Evolutionary conservation across 2,797 vertebrate genomes (phyloP), one percentile per base, ranked within the genome.

Genomic region (Nasua narica): DNA sequence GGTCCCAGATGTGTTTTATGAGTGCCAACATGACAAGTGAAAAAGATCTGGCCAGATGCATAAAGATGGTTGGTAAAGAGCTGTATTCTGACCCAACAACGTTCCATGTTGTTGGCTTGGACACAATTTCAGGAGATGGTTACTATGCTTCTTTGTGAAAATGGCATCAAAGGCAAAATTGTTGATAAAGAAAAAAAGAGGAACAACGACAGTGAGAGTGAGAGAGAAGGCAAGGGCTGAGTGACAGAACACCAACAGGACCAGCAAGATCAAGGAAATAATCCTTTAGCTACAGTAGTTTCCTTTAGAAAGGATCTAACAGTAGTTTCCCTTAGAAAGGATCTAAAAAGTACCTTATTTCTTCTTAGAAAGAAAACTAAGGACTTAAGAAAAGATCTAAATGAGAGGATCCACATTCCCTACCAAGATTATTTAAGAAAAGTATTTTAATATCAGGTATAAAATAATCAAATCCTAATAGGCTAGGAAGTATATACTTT

Each of bases 1-100:
- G 43, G 46, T 91, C 37, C 79, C 79, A 88, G 69, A 86, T 94
- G 70, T 40, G 70, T 87, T 95, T 95, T 93, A 62, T 91, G 70
- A 70, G 25, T 58, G 4, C 67, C 40, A 70, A 69, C 23, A 32
- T 29, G 37, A 77, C 90, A 92, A 60, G 32, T 16, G 48, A 23
- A 37, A 86, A 85, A 94, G 89, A 70, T 70, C n/a, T 50, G 84
- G 32, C 50, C 40, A 9, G 58, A 81, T 43, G n/a, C 23, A 40
- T 32, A 27, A 67, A 50, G 40, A 84, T 29, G 25, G 27, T 76
- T 6, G 21, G 25, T 32, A 43, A 58, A 81, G 54, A 92, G 67
- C 62, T 56, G 27, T 50, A 10, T 85, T 67, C 29, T 60, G 54
- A 94, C 37, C 67, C 16, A 58, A 12, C 3, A 14, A 9, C 1